Conservation (phyloP, 1,140 invertebrate genomes). For the Laupala kohalensis region DNA sequence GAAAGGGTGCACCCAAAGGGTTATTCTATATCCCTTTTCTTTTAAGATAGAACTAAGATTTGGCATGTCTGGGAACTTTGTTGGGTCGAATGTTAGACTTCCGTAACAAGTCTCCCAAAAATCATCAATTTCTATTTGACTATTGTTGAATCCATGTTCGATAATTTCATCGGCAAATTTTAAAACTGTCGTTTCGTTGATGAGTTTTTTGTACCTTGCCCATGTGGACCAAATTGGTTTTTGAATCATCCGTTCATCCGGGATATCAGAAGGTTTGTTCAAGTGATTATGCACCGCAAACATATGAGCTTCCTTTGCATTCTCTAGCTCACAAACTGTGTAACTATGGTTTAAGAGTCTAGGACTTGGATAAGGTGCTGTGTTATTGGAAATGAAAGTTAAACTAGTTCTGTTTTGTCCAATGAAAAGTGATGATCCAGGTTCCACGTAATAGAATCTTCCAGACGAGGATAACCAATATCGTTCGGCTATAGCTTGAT, state of each 20-base stretch:
- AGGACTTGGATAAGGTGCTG: conserved; percentile 31
- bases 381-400: conserved; percentile 39
- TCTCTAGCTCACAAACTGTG: not conserved
- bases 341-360: not conserved
- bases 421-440: conserved; percentile 50
- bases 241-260: conserved; percentile 55
- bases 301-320: conserved; percentile 39
- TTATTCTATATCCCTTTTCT: conserved; percentile 50
- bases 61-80: conserved; percentile 60
- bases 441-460: conserved; percentile 44
- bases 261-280: conserved; percentile 44
- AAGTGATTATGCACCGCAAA: conserved; percentile 41
- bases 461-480: conserved; percentile 64
- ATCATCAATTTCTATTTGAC: conserved; percentile 83
- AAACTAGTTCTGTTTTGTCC: conserved; percentile 50
- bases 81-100: conserved; percentile 51
- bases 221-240: conserved; percentile 87
- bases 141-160: conserved; percentile 52
- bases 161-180: conserved; percentile 59
- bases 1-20: conserved; percentile 83
- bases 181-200: conserved; percentile 50
- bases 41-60: conserved; percentile 43
- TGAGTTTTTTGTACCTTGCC: too few species aligned
- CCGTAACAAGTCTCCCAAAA: too few species aligned
- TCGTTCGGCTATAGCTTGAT: conserved; percentile 46